Evolutionary conservation across 2,888 invertebrate species (phyloP).

Genomic region (Apotomis betuletana): DNA sequence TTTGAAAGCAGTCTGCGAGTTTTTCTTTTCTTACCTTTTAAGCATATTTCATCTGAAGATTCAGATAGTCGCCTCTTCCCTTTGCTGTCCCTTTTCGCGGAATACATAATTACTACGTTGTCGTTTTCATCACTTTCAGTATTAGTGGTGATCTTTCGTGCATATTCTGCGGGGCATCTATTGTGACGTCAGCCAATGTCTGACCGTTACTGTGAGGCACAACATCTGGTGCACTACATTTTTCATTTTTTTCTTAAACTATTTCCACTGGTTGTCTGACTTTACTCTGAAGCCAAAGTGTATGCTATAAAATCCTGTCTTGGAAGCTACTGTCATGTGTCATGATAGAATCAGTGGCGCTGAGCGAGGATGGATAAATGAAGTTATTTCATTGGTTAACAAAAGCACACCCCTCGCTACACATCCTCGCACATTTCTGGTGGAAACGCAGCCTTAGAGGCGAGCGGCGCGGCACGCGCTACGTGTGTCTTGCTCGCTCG

Average conservation of each 20-base stretch:
- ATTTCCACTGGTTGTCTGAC: conserved; percentile 30
- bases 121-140: conserved; percentile 6
- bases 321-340: no score
- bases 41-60: conserved; percentile 49
- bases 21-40: conserved; percentile 48
- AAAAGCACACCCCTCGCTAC: no score
- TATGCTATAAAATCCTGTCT: no score
- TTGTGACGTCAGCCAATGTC: neutral
- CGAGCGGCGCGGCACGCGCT: no score
- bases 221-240: neutral
- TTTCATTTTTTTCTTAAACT: no score
- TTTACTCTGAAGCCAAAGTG: conserved; percentile 8
- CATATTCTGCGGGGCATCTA: neutral
- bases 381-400: no score
- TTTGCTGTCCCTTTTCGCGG: neutral
- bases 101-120: conserved; percentile 21
- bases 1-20: conserved; percentile 54
- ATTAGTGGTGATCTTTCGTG: neutral
- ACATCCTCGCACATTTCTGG: no score
- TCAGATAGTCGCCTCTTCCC: conserved; percentile 44
- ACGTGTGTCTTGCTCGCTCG: no score
- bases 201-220: neutral
- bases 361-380: no score
- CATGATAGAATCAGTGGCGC: no score
- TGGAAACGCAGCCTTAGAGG: no score